Evolutionary conservation across 2,888 invertebrate genomes (phyloP).

Genomic region (Lottia gigantea): DNA sequence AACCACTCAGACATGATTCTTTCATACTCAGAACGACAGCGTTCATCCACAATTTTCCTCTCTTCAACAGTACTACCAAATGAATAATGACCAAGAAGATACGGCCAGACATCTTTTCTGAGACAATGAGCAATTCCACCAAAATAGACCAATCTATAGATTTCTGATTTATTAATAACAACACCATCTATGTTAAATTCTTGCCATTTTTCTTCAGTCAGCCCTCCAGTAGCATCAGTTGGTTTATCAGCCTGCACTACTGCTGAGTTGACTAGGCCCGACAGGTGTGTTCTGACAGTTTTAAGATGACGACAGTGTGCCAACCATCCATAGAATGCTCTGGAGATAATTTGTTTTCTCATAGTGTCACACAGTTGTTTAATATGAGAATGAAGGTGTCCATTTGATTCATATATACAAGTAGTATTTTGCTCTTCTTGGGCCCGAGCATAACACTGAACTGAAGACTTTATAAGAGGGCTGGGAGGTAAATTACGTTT

Average conservation of each 20-base stretch:
- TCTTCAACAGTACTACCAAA: slow-evolving; percentile 73
- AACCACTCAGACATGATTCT: slow-evolving; percentile 95
- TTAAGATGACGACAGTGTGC: slow-evolving; percentile 93
- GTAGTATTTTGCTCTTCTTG: slow-evolving; percentile 62
- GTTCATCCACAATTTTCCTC: slow-evolving; percentile 53
- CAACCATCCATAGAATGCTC: slow-evolving; percentile 95
- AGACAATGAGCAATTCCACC: slow-evolving; percentile 82
- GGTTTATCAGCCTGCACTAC: slow-evolving; percentile 59
- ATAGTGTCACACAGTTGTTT: slow-evolving; percentile 91
- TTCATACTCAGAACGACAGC: slow-evolving; percentile 81
- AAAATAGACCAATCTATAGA: slow-evolving; percentile 86
- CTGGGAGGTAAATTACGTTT: slow-evolving; percentile 43
- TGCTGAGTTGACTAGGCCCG: slow-evolving; percentile 80
- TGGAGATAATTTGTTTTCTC: slow-evolving; percentile 92
- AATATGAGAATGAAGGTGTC: slow-evolving; percentile 68
- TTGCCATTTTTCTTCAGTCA: slow-evolving; percentile 83
- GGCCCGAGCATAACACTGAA: slow-evolving; percentile 57
- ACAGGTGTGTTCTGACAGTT: slow-evolving; percentile 91
- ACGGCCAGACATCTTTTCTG: slow-evolving; percentile 80
- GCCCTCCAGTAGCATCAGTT: slow-evolving; percentile 58
- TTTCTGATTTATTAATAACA: slow-evolving; percentile 74
- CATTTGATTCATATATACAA: slow-evolving; percentile 42
- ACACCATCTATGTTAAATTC: slow-evolving; percentile 72
- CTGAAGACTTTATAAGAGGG: slow-evolving; percentile 45
- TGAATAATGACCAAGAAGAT: slow-evolving; percentile 85